These are phyloP conservation scores for Dicycla oo DNA, from an alignment of 2,888 invertebrate genomes.

Conservation along the genomic window DNA sequence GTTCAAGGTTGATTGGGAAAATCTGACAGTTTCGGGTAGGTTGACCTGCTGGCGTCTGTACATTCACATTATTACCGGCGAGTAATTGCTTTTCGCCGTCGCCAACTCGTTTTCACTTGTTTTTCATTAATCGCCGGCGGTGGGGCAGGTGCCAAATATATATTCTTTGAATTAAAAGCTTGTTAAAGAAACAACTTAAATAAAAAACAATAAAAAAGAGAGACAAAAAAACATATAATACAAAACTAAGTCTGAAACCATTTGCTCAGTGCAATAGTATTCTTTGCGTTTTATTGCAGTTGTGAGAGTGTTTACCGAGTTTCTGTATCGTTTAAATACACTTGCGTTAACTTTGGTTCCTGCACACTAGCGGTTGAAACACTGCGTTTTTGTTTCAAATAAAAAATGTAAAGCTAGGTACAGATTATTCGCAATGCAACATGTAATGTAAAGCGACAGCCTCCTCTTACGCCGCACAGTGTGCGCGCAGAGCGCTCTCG, in stretches of 20 bases:
- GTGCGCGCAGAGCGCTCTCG: too few relatives aligned
- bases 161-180: neutral
- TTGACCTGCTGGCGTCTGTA: too few relatives aligned
- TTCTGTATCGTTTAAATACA: constrained; percentile 26
- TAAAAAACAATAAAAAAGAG: neutral
- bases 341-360: neutral
- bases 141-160: neutral
- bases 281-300: constrained; percentile 40
- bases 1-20: too few relatives aligned
- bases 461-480: too few relatives aligned
- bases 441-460: too few relatives aligned
- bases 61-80: too few relatives aligned
- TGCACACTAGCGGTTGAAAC: constrained; percentile 2
- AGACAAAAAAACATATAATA: neutral
- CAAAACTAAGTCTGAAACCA: constrained; percentile 7
- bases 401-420: too few relatives aligned
- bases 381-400: neutral
- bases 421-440: too few relatives aligned
- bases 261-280: constrained; percentile 32
- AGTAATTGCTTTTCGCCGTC: neutral
- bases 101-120: neutral
- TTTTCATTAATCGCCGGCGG: neutral
- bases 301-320: constrained; percentile 33
- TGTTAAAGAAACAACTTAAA: neutral
- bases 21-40: too few relatives aligned